Base-by-base conservation (phyloP, 2,888 invertebrate genomes). In the Escarpia spicata region DNA sequence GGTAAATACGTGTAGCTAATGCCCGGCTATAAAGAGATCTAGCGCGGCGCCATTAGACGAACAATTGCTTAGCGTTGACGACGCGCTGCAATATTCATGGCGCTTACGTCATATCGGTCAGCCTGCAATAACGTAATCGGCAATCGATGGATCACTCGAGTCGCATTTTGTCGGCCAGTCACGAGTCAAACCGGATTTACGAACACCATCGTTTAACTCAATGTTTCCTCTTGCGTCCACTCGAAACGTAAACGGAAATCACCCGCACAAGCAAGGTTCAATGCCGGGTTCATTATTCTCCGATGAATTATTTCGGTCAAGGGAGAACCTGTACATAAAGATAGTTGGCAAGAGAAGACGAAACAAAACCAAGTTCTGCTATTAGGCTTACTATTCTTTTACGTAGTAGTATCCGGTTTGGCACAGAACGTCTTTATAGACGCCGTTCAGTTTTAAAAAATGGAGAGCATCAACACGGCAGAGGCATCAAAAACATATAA, bases 141-240 rank as follows among this genome's bases (percentile, higher is more conserved):
- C 75, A 75, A 75, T 75, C 75, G 75, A 75, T 75, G 75, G 75
- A 19, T 26, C 75, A 75, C 75, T 75, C 75, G 26, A 75, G 26
- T 15, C 26, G 75, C 75, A 75, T 75, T 75, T 15, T 75, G 75
- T 75, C n/a, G 75, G 75, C 19, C 75, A 75, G 75, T 75, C 75
- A 75, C 75, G 75, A 75, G 75, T 75, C 75, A 75, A 75, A 75
- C 75, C 75, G 75, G 75, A 75, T 75, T 75, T 75, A 75, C 75
- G 75, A 75, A 6, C 75, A 75, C 75, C 26, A 26, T 75, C 75
- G 75, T 75, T 75, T 75, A 75, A 75, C 75, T 75, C 26, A 75
- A 75, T 75, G 75, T 75, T 75, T 75, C 75, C 75, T 75, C 75
- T 75, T 26, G 19, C 75, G 26, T 6, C 75, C 19, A 26, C 75